Evolutionary conservation across 2,113 vertebrate genomes (phyloP).

Genomic region (Symphodus melops): DNA sequence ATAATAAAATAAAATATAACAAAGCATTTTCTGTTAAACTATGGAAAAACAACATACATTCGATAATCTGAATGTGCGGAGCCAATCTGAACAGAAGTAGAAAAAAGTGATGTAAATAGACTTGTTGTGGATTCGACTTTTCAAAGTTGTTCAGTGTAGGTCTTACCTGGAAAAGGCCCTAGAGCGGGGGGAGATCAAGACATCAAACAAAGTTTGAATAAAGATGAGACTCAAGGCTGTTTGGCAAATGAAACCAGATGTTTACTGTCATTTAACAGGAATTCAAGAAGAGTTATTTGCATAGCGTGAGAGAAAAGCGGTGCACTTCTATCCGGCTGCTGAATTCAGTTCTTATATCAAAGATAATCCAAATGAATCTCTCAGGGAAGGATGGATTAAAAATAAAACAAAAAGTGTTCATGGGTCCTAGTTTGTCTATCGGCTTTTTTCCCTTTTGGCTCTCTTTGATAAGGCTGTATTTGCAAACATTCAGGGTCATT

Average conservation of each 20-base stretch:
- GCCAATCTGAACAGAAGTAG: background rate
- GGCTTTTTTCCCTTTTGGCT: background rate
- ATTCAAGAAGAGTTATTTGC: conserved; percentile 43
- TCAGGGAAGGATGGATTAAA: background rate
- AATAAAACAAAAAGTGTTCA: conserved; percentile 17
- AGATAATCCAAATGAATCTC: conserved; percentile 12
- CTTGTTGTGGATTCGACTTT: background rate
- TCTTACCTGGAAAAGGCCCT: background rate
- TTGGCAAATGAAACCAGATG: conserved; percentile 48
- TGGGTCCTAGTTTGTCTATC: background rate
- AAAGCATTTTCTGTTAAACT: background rate
- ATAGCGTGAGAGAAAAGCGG: conserved; percentile 16
- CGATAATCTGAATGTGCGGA: background rate
- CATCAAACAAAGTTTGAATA: conserved; percentile 20
- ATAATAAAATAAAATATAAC: background rate
- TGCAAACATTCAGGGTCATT: conserved; percentile 23
- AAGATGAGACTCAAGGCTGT: conserved; percentile 34
- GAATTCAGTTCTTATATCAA: conserved; percentile 3
- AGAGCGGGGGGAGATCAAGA: conserved; percentile 15
- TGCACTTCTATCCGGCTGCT: conserved; percentile 3
- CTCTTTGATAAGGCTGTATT: conserved; percentile 9
- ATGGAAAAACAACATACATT: too few species aligned
- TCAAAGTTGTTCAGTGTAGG: conserved; percentile 5
- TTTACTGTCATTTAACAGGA: conserved; percentile 31
- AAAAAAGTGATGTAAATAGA: background rate